Base-by-base conservation (phyloP, 2,888 invertebrate genomes). In the Phania funesta region DNA sequence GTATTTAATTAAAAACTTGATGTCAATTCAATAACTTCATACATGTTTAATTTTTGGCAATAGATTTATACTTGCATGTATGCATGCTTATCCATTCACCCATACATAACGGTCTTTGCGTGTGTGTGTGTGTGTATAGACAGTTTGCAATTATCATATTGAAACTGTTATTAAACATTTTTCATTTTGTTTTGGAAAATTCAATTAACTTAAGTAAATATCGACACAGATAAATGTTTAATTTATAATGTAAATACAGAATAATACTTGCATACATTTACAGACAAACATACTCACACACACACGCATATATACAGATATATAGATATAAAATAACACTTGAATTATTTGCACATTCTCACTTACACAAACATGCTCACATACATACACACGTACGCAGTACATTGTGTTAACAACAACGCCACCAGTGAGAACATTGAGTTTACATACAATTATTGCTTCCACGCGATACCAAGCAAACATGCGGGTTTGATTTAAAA, bases 131-230 rank as follows among this genome's bases (percentile, higher is more conserved):
- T 18, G 41, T 52, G 16, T 13, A 8, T 29, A 52, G 29, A 75
- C 20, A 60, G 3, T 74, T 78, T 74, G 32, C 68, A 68, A 74
- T 78, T 77, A 82, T 82, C 67, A 64, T 73, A 58, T 78, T 68
- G 64, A 64, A 77, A 82, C 68, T 77, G 29, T 74, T 74, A 73
- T 74, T 64, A 71, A 82, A 75, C 68, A 78, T 65, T 83, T 80
- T 80, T 68, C 75, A 79, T 84, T 84, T 81, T 83, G 75, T 84
- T 81, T 71, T 77, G 83, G 80, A 84, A 84, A 85, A 85, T 84
- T 85, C 85, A 85, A 85, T 85, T 85, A 85, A 79, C 84, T 84
- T 84, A 80, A 84, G 83, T 84, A 85, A 85, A 85, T 84, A 85
- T 70, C 77, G 82, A 82, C 84, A 79, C 84, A 80, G 80, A 84